Percentiles rank a stretch among this genome's conserved stretches.
Evolutionary conservation across 2,888 invertebrate species (phyloP).

Genomic region (Pachymerium ferrugineum): DNA sequence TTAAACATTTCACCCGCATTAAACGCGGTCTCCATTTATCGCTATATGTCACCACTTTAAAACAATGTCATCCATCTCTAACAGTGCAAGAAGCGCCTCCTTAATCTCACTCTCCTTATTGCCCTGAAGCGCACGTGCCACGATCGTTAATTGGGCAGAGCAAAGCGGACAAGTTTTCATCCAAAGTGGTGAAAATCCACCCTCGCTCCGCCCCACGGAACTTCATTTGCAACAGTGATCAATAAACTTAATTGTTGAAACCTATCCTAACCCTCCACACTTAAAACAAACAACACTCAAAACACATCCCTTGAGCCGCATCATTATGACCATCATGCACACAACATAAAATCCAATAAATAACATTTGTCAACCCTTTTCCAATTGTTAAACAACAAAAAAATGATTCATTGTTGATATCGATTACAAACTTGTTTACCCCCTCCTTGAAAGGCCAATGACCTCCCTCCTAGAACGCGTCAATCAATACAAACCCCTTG

Average conservation of each 20-base stretch:
- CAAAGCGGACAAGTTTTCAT: slow-evolving; percentile 23
- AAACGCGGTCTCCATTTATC: neutral
- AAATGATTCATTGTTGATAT: slow-evolving; percentile 24
- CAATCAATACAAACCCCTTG: slow-evolving; percentile 21
- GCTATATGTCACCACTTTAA: neutral
- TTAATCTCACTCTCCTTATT: slow-evolving; percentile 15
- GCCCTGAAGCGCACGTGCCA: slow-evolving; percentile 18
- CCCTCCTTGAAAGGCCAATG: slow-evolving; percentile 15
- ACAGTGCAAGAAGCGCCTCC: neutral
- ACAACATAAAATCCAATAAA: no score
- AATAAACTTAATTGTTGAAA: neutral
- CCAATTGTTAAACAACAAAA: no score
- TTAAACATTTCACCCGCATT: no score
- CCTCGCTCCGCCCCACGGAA: neutral
- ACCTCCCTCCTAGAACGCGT: neutral
- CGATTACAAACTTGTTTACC: slow-evolving; percentile 12
- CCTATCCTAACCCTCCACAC: neutral
- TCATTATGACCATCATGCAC: no score
- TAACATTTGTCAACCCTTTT: no score
- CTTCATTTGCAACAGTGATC: slow-evolving; percentile 15
- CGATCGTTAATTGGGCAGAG: slow-evolving; percentile 20
- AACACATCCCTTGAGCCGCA: neutral
- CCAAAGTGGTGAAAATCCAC: slow-evolving; percentile 8
- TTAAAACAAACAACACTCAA: neutral
- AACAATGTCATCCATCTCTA: slow-evolving; percentile 9